Percentiles rank a stretch among this genome's conserved stretches.
Conservation (phyloP, 2,113 vertebrate species). For the Quiscalus mexicanus region DNA sequence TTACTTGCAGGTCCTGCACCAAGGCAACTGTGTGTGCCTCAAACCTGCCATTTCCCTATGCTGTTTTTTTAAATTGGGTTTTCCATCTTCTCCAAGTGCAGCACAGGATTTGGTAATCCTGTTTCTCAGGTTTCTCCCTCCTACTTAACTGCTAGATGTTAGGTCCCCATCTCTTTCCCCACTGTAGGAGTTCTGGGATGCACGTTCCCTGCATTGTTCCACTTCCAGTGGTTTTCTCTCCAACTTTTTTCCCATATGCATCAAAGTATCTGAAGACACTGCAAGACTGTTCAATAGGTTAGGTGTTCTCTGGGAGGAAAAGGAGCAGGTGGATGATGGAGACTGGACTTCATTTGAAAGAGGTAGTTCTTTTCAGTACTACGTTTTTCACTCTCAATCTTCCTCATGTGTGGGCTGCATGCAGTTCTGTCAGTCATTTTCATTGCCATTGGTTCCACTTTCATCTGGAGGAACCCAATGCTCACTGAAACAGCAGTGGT, state of each 20-base stretch:
- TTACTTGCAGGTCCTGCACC: not conserved
- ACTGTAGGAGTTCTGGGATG: not conserved
- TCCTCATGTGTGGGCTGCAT: not conserved
- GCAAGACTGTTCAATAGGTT: not conserved
- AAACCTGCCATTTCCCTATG: not conserved
- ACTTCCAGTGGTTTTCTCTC: not conserved
- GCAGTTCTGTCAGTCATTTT: not conserved
- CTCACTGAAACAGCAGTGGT: not conserved
- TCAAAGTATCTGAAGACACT: not conserved
- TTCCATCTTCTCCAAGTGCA: not conserved
- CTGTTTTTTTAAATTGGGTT: not conserved
- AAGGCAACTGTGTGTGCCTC: not conserved
- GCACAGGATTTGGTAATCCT: not conserved
- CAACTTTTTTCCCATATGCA: accelerated
- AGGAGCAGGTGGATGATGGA: not conserved
- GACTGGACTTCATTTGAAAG: not conserved
- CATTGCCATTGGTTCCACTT: not conserved
- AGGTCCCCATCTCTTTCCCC: not conserved
- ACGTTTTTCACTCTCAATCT: not conserved
- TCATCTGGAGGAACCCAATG: not conserved
- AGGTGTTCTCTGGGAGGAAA: not conserved
- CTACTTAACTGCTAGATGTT: not conserved
- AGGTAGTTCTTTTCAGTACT: not conserved
- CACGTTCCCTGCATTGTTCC: not conserved
- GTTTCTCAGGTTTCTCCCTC: not conserved